phyloP scores from a whole-genome alignment of 2,797 vertebrate genomes.

The Phataginus tetradactyla region DNA sequence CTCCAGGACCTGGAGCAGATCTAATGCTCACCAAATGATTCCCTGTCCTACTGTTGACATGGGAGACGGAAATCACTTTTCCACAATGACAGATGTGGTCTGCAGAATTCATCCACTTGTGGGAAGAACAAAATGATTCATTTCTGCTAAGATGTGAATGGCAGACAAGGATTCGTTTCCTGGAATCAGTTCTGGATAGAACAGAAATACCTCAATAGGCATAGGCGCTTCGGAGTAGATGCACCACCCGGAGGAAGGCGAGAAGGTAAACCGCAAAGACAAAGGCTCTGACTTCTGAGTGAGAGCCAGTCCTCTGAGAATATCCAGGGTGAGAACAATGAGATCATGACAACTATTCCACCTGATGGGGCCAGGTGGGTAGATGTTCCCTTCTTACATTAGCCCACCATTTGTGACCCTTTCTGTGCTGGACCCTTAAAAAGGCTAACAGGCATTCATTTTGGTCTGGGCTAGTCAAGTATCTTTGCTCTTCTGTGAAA shows the following conservation, averaged over 20 bases:
- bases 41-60: neutral
- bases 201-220: neutral
- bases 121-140: neutral
- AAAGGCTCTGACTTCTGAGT: neutral
- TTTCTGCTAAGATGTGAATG: neutral
- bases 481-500: neutral
- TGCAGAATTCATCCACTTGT: neutral
- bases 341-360: neutral
- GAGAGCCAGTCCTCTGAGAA: neutral
- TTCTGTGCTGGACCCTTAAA: neutral
- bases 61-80: neutral
- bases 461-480: neutral
- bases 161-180: neutral
- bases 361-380: neutral
- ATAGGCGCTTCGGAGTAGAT: neutral
- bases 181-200: neutral
- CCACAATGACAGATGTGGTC: neutral
- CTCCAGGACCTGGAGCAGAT: neutral
- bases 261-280: neutral
- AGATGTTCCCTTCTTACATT: accelerated
- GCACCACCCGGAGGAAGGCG: neutral
- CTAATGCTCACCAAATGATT: neutral
- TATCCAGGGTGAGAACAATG: neutral
- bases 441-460: neutral
- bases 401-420: neutral